Evolutionary conservation across 2,113 vertebrate genomes (phyloP).

Genomic region (Philantomba maxwellii): DNA sequence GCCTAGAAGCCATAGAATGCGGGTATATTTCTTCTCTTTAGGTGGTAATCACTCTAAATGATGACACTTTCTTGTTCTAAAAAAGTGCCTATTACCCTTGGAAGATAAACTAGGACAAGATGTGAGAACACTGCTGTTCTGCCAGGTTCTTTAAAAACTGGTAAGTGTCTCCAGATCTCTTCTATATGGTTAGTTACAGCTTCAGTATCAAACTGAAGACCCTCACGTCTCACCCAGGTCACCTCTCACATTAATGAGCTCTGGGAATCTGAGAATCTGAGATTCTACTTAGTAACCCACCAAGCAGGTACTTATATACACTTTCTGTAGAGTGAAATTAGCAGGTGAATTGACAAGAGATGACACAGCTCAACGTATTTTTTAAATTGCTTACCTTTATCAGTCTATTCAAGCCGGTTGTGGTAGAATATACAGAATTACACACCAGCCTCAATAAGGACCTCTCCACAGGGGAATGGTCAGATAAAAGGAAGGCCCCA

Average conservation of each 20-base stretch:
- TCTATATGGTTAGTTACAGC: constrained; percentile 63
- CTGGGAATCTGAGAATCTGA: constrained; percentile 65
- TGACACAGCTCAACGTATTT: constrained; percentile 76
- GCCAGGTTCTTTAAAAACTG: constrained; percentile 69
- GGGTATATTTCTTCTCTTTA: not conserved
- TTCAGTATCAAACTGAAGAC: constrained; percentile 60
- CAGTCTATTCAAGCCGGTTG: constrained; percentile 71
- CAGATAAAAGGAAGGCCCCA: constrained; percentile 66
- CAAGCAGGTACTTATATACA: constrained; percentile 65
- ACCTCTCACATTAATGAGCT: constrained; percentile 76
- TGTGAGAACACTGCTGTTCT: constrained; percentile 1
- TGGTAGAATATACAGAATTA: constrained; percentile 72
- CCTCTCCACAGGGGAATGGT: constrained; percentile 55
- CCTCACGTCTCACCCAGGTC: constrained; percentile 61
- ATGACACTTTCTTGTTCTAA: not conserved
- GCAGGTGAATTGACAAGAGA: constrained; percentile 74
- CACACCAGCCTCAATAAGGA: constrained; percentile 41
- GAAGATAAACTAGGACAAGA: constrained; percentile 23
- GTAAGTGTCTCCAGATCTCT: constrained; percentile 72
- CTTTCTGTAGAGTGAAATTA: constrained; percentile 75
- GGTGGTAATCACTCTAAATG: not conserved
- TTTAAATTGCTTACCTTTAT: constrained; percentile 77
- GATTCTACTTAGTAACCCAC: constrained; percentile 62
- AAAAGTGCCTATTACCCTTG: not conserved
- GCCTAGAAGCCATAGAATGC: not conserved